These are phyloP conservation scores for Copidosoma floridanum DNA, from an alignment of 1,140 invertebrate species.

Conservation along the genomic window DNA sequence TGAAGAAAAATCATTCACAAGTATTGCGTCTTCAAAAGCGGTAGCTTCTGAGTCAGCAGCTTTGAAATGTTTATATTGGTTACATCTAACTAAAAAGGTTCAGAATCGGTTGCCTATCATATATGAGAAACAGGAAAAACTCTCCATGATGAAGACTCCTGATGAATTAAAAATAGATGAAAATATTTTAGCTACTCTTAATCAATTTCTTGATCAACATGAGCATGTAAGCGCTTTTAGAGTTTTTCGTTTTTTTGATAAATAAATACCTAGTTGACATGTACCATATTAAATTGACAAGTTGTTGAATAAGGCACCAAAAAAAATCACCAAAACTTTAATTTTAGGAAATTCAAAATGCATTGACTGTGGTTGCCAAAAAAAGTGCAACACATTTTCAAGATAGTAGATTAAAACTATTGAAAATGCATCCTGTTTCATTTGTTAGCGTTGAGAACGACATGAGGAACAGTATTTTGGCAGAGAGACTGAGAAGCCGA, in stretches of 20 bases:
- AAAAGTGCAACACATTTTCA: too few species aligned
- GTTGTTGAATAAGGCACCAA: too few species aligned
- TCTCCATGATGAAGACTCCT: neutral
- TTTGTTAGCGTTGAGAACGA: neutral
- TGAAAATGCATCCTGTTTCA: constrained; percentile 2
- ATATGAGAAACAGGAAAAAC: constrained; percentile 25
- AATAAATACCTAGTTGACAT: too few species aligned
- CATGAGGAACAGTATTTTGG: constrained; percentile 11
- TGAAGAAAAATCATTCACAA: constrained; percentile 31
- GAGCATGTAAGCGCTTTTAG: constrained; percentile 29
- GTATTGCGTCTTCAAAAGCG: constrained; percentile 30
- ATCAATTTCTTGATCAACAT: constrained; percentile 34
- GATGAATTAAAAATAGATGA: constrained; percentile 29
- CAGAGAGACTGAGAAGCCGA: neutral
- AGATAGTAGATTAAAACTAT: too few species aligned
- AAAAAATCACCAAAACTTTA: neutral
- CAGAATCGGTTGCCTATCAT: constrained; percentile 12
- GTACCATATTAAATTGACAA: too few species aligned
- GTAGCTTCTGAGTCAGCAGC: constrained; percentile 27
- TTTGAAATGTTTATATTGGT: constrained; percentile 40
- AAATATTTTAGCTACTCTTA: constrained; percentile 27
- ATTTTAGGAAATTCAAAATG: neutral
- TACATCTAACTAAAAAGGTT: constrained; percentile 33
- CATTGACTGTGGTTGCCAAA: too few species aligned
- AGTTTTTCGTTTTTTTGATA: too few species aligned